phyloP scores from a whole-genome alignment of 2,888 invertebrate species.

The Ethmia dodecea region DNA sequence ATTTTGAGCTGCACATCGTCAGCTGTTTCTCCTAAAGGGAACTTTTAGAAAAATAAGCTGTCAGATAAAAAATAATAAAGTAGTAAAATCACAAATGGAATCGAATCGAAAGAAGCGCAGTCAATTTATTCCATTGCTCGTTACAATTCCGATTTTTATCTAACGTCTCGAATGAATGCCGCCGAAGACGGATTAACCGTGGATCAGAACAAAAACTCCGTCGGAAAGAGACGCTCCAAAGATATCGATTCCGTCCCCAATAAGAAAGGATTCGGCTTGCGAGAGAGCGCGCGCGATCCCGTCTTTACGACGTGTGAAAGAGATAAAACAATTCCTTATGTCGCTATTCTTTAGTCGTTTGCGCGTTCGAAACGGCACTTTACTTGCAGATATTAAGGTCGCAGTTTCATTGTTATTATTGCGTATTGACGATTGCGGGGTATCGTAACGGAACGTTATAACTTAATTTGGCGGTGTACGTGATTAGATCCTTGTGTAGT shows the following conservation, averaged over 20 bases:
- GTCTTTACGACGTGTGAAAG: conserved; percentile 73
- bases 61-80: conserved; percentile 49
- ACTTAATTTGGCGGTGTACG: conserved; percentile 57
- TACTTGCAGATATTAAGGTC: conserved; percentile 64
- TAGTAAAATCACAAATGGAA: conserved; percentile 47
- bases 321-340: conserved; percentile 76
- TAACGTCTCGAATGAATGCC: conserved; percentile 60
- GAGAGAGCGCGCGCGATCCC: conserved; percentile 57
- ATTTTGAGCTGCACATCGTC: conserved; percentile 2
- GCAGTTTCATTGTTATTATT: conserved; percentile 70
- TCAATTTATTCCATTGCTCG: conserved; percentile 60
- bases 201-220: conserved; percentile 62
- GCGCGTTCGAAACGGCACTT: conserved; percentile 65
- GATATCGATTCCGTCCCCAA: conserved; percentile 67
- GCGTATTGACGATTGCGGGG: conserved; percentile 61
- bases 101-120: conserved; percentile 50
- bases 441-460: conserved; percentile 69
- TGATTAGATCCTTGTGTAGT: conserved; percentile 46
- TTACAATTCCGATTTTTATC: conserved; percentile 66
- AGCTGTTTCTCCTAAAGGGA: conserved; percentile 6
- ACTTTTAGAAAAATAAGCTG: conserved; percentile 30
- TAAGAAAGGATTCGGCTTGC: conserved; percentile 52
- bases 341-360: conserved; percentile 72
- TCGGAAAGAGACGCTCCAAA: conserved; percentile 65
- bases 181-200: conserved; percentile 71